Percentiles rank a stretch among this genome's conserved stretches.
These are phyloP conservation scores for Ceraclea dissimilis DNA, from an alignment of 2,888 invertebrate genomes.

Conservation along the genomic window DNA sequence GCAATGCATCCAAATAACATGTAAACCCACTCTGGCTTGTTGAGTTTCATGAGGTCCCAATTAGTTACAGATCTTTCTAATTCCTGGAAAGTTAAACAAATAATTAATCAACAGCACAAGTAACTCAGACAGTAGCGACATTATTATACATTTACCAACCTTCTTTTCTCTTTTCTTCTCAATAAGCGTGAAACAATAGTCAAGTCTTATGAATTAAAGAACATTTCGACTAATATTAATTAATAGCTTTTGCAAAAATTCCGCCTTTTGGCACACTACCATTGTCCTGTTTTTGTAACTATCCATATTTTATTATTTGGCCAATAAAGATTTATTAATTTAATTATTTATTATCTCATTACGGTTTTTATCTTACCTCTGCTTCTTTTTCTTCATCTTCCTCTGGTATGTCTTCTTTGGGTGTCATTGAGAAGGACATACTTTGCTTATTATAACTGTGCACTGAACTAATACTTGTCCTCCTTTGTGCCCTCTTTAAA, in stretches of 20 bases:
- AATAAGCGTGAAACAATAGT: too few species aligned
- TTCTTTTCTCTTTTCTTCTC: too few species aligned
- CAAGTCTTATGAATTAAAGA: too few species aligned
- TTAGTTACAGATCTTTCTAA: slow-evolving; percentile 34
- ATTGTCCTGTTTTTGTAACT: too few species aligned
- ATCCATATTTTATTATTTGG: too few species aligned
- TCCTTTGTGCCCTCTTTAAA: slow-evolving; percentile 21
- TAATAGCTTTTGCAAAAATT: too few species aligned
- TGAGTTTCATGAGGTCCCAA: slow-evolving; percentile 50
- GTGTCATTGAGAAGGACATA: slow-evolving; percentile 23
- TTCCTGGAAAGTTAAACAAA: slow-evolving; percentile 28
- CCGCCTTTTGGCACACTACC: too few species aligned
- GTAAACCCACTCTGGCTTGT: slow-evolving; percentile 55
- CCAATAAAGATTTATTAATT: too few species aligned
- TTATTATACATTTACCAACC: too few species aligned
- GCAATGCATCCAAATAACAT: slow-evolving; percentile 50
- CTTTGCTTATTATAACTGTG: slow-evolving; percentile 22
- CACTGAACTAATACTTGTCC: slow-evolving; percentile 24
- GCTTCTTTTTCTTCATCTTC: slow-evolving; percentile 40
- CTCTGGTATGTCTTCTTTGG: slow-evolving; percentile 35
- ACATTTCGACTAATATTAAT: too few species aligned
- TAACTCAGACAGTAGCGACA: too few species aligned
- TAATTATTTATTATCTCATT: too few species aligned
- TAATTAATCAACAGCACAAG: neutral
- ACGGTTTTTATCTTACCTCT: slow-evolving; percentile 22